Evolutionary conservation across 2,888 invertebrate species (phyloP).

Genomic region (Thereva nobilitata): DNA sequence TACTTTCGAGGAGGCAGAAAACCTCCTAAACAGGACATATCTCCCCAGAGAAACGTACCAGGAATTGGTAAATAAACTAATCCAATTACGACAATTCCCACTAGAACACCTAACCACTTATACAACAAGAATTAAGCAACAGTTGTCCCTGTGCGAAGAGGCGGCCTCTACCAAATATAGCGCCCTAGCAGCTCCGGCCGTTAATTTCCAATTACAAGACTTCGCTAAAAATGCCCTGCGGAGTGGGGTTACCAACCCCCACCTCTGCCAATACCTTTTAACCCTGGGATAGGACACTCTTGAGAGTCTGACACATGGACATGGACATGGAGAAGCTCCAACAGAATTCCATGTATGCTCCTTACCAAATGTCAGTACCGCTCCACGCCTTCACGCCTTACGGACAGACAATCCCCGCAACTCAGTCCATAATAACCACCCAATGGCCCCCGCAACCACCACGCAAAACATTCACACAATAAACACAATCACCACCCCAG

Average conservation of each 20-base stretch:
- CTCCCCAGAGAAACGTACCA: too few species aligned
- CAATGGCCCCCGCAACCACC: too few species aligned
- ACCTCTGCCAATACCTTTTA: not conserved
- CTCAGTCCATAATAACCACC: too few species aligned
- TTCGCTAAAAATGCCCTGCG: not conserved
- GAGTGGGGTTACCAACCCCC: constrained; percentile 1
- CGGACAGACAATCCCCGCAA: too few species aligned
- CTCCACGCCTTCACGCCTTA: too few species aligned
- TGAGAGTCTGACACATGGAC: not conserved
- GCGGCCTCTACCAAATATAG: not conserved
- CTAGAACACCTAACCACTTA: not conserved
- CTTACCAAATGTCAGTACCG: too few species aligned
- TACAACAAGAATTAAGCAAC: not conserved
- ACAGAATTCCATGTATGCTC: not conserved
- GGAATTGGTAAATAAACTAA: too few species aligned
- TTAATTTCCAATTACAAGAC: not conserved
- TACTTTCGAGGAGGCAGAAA: too few species aligned
- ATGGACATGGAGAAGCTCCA: not conserved
- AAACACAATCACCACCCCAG: too few species aligned
- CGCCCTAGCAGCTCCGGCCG: not conserved
- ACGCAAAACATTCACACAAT: too few species aligned
- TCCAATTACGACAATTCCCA: too few species aligned
- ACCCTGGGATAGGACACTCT: not conserved
- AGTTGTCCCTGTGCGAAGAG: constrained; percentile 1
- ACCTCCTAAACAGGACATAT: too few species aligned